Percentiles rank a stretch among this genome's conserved stretches.
Conservation (phyloP, 2,888 invertebrate species). For the Reticulitermes lucifugus region DNA sequence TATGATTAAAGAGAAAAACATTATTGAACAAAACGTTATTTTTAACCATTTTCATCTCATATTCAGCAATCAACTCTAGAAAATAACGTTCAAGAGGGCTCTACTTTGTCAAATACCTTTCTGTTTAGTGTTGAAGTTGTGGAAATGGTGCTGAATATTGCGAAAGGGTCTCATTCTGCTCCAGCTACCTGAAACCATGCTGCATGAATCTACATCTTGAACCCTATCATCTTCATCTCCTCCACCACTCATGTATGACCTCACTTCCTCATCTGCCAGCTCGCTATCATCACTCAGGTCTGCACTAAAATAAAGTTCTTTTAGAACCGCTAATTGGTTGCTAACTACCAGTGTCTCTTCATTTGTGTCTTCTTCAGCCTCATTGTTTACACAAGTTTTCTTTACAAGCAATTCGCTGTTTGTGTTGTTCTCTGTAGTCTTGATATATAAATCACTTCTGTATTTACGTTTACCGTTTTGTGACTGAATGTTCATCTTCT, state of each 20-base stretch:
- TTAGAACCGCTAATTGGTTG: constrained; percentile 61
- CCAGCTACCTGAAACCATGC: constrained; percentile 69
- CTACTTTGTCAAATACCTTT: constrained; percentile 13
- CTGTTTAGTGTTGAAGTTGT: constrained; percentile 38
- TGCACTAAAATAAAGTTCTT: constrained; percentile 61
- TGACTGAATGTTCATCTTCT: not conserved
- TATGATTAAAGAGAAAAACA: too few species aligned
- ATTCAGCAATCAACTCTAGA: too few species aligned
- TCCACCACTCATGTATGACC: constrained; percentile 65
- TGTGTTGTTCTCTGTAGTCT: not conserved
- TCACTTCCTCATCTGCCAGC: constrained; percentile 71
- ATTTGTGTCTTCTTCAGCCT: constrained; percentile 18
- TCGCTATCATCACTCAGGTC: constrained; percentile 66
- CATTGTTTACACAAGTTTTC: not conserved
- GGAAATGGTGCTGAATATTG: constrained; percentile 44
- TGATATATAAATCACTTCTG: not conserved
- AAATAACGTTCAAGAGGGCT: too few species aligned
- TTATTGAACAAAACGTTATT: too few species aligned
- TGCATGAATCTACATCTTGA: constrained; percentile 60
- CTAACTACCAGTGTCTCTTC: constrained; percentile 12
- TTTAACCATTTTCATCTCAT: too few species aligned
- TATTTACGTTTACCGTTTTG: not conserved
- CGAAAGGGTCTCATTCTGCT: constrained; percentile 66
- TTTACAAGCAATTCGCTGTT: not conserved
- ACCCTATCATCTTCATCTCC: constrained; percentile 56